phyloP scores from a whole-genome alignment of 2,797 vertebrate species.

The Eurystomus glaucurus region DNA sequence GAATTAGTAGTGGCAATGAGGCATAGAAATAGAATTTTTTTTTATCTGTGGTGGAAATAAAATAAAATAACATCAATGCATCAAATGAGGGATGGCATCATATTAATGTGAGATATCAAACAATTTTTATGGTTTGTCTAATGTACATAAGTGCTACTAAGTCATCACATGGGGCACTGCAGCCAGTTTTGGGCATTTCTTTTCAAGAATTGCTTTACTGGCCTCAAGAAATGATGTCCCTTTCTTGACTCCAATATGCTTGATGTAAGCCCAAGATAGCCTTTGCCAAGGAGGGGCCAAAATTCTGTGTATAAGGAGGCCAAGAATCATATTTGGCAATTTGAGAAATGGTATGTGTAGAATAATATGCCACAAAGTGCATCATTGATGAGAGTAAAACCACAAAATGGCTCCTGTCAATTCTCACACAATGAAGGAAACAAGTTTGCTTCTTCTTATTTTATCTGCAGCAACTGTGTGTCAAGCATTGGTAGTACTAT shows the following conservation, averaged over 20 bases:
- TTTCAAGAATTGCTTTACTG: not conserved
- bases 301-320: not conserved
- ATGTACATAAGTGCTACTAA: not conserved
- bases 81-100: not conserved
- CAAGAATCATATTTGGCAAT: not conserved
- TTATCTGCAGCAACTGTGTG: not conserved
- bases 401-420: not conserved
- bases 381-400: not conserved
- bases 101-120: not conserved
- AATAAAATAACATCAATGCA: not conserved
- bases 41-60: not conserved
- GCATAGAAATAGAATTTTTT: not conserved
- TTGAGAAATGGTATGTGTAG: not conserved
- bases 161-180: fast-evolving
- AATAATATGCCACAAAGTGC: not conserved
- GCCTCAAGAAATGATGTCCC: not conserved
- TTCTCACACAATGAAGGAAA: not conserved
- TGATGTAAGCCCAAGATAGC: not conserved
- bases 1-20: not conserved
- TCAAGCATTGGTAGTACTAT: not conserved
- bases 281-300: not conserved
- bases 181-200: not conserved
- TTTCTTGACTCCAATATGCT: not conserved
- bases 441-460: not conserved
- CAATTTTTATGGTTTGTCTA: not conserved